Conservation (phyloP, 2,113 vertebrate species). For the Psophia crepitans region DNA sequence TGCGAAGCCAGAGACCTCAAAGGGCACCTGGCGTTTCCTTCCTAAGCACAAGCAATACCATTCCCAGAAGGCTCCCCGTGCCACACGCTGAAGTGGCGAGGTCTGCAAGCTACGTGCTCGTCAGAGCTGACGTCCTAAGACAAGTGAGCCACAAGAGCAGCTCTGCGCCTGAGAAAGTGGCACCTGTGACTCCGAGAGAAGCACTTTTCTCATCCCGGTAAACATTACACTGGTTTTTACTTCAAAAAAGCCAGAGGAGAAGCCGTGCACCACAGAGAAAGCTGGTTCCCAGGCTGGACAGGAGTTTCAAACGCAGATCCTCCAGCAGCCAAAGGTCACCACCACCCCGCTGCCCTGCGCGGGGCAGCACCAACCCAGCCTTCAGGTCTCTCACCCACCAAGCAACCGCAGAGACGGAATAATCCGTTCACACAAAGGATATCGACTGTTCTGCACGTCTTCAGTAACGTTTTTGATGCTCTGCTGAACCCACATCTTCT, state of each 20-base stretch:
- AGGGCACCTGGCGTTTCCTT: neutral
- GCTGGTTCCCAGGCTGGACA: neutral
- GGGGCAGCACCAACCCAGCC: neutral
- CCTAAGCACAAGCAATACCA: neutral
- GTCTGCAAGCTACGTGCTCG: neutral
- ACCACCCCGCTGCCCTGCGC: neutral
- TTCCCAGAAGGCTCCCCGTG: neutral
- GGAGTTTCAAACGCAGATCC: neutral
- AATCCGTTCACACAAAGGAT: slow-evolving; percentile 78
- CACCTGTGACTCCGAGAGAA: neutral
- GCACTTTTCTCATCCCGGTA: neutral
- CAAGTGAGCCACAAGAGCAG: neutral
- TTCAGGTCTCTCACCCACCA: neutral
- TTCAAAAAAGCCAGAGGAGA: neutral
- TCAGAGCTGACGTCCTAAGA: neutral
- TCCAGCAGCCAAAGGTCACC: neutral
- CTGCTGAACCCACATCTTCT: slow-evolving; percentile 97
- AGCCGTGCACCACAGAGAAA: neutral
- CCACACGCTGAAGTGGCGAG: neutral
- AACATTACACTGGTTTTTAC: neutral
- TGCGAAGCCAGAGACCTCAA: neutral
- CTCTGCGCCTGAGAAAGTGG: neutral
- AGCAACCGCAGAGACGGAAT: rapidly evolving
- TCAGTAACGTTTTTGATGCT: slow-evolving; percentile 98
- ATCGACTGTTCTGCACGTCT: slow-evolving; percentile 95